Evolutionary conservation across 2,113 vertebrate species (phyloP).

Genomic region (Fulica atra): DNA sequence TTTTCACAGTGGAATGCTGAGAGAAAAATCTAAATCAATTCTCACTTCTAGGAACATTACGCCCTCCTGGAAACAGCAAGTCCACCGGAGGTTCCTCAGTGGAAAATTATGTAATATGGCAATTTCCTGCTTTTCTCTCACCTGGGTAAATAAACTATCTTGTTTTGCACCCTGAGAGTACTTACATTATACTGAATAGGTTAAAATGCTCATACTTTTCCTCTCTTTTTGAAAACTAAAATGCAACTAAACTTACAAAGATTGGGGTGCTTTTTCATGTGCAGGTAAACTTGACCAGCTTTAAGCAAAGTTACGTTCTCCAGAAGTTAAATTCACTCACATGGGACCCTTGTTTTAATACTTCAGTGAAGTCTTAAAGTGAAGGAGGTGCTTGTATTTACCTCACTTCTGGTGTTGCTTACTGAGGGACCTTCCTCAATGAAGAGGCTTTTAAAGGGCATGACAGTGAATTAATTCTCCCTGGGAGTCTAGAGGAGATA

Average conservation of each 20-base stretch:
- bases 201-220: neutral
- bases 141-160: conserved; percentile 6
- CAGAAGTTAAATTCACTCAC: neutral
- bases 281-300: neutral
- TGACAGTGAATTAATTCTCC: neutral
- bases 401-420: neutral
- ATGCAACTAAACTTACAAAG: neutral
- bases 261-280: fast-evolving
- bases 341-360: neutral
- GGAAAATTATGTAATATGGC: conserved; percentile 39
- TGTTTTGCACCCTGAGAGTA: neutral
- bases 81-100: neutral
- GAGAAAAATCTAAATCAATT: conserved; percentile 49
- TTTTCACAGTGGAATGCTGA: neutral
- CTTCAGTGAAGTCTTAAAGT: neutral
- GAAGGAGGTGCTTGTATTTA: neutral
- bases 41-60: conserved; percentile 4
- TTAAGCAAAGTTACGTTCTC: neutral
- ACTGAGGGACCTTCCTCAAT: neutral
- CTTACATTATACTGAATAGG: neutral
- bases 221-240: neutral
- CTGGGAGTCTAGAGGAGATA: neutral
- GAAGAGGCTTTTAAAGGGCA: neutral
- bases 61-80: neutral
- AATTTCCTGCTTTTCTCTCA: conserved; percentile 44